Evolutionary conservation across 2,888 invertebrate species (phyloP).

Genomic region (Arge pagana): DNA sequence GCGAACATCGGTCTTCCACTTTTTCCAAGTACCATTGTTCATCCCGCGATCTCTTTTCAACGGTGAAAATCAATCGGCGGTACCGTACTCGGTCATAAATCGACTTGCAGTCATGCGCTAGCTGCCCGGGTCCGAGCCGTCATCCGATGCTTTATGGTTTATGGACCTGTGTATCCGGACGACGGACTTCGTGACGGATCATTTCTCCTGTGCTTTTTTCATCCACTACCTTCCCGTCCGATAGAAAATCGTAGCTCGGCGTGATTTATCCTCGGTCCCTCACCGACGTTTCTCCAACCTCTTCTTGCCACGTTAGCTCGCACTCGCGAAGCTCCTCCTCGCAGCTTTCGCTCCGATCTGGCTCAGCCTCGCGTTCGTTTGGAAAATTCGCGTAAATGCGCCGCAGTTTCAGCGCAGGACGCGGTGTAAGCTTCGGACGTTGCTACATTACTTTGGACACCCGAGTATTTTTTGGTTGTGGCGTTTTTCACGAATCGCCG

Average conservation of each 20-base stretch:
- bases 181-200: conserved; percentile 19
- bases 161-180: conserved; percentile 16
- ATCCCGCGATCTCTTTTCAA: conserved; percentile 18
- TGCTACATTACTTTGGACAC: too few species aligned
- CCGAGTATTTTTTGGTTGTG: too few species aligned
- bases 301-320: background rate
- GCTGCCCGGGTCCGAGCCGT: conserved; percentile 29
- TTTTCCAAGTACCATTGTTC: too few species aligned
- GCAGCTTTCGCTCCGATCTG: background rate
- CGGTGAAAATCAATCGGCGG: conserved; percentile 24
- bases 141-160: conserved; percentile 33
- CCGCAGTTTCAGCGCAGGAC: too few species aligned
- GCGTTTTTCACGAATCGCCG: too few species aligned
- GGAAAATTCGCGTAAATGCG: too few species aligned
- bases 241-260: conserved; percentile 24
- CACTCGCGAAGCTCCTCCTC: too few species aligned
- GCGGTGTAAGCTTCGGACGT: too few species aligned
- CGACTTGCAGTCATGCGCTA: conserved; percentile 8
- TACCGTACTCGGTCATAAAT: conserved; percentile 26
- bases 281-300: background rate
- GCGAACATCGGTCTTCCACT: too few species aligned
- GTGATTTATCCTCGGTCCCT: conserved; percentile 25
- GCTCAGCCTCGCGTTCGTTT: too few species aligned
- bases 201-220: conserved; percentile 19
- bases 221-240: conserved; percentile 13